Evolutionary conservation across 2,888 invertebrate genomes (phyloP), one percentile per base, ranked within the genome.

Genomic region (Drosophila ezoana): DNA sequence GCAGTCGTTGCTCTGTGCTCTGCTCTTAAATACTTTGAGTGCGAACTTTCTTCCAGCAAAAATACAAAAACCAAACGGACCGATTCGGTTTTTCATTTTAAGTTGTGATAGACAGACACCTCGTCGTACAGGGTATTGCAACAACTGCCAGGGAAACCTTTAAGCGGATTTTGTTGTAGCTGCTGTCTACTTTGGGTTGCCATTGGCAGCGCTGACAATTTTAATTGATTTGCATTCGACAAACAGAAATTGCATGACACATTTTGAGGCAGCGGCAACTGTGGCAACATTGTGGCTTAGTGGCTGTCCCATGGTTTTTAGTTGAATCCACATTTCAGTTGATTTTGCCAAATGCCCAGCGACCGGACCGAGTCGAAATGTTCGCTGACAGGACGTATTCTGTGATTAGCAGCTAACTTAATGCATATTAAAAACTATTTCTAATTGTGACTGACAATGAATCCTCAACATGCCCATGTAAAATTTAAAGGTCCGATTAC

Each of bases 211-310:
- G 61, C 54, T 69, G 78, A 64, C 65, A 65, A 68, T 76, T 88
- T 84, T 88, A 84, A 84, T 84, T 84, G 88, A 84, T 84, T 84
- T 82, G 88, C 79, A 81, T 84, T 71, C 67, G 60, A 70, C 71
- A 70, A 59, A 70, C 61, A 76, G 35, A 65, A 61, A 67, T 59
- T 44, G 68, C 61, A 58, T 74, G 53, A 51, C 51, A 58, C 58
- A 76, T 71, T 54, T 49, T 32, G 40, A 28, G 53, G 38, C 32
- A 18, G 16, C 14, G 47, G 40, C 38, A 11, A n/a, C 57, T 53
- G 66, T 45, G 66, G 47, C 38, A 28, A 51, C 44, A 35, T 16
- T 58, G 62, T 16, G 44, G 56, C 28, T 35, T 32, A 40, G 11
- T 51, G 41, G 41, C 37, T 52, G 71, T 51, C 48, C 44, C 40